phyloP scores from a whole-genome alignment of 2,797 vertebrate genomes.

The Malurus splendens region DNA sequence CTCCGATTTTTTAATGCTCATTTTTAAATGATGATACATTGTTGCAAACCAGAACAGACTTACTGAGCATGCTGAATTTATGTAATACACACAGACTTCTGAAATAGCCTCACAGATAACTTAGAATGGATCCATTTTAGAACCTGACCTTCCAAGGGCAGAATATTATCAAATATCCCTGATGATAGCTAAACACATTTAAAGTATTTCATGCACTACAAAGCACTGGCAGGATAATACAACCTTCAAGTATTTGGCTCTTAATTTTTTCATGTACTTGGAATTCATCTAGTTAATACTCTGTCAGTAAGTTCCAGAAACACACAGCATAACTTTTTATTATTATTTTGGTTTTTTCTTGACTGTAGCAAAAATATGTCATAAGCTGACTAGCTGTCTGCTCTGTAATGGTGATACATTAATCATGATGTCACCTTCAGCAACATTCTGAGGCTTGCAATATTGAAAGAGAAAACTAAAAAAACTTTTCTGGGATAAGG shows the following conservation, averaged over 20 bases:
- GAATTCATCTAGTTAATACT: not conserved
- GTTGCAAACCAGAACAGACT: not conserved
- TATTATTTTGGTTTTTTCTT: not conserved
- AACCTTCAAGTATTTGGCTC: not conserved
- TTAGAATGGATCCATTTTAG: not conserved
- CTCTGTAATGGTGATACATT: constrained; percentile 2
- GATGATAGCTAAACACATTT: not conserved
- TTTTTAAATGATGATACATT: not conserved
- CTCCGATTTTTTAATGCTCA: not conserved
- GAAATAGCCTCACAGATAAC: not conserved
- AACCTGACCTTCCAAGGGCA: not conserved
- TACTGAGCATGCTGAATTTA: not conserved
- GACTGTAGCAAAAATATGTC: constrained; percentile 5
- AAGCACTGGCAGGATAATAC: not conserved
- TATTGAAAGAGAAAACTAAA: constrained; percentile 19
- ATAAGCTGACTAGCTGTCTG: constrained; percentile 5
- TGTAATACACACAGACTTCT: not conserved
- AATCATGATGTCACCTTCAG: not conserved
- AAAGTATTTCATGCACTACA: not conserved
- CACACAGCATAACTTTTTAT: not conserved
- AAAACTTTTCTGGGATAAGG: not conserved
- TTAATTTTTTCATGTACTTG: not conserved
- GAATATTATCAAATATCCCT: not conserved
- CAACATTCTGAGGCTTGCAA: not conserved
- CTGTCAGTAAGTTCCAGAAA: not conserved